Base-by-base conservation (phyloP, 2,888 invertebrate species). In the Chesias legatella region DNA sequence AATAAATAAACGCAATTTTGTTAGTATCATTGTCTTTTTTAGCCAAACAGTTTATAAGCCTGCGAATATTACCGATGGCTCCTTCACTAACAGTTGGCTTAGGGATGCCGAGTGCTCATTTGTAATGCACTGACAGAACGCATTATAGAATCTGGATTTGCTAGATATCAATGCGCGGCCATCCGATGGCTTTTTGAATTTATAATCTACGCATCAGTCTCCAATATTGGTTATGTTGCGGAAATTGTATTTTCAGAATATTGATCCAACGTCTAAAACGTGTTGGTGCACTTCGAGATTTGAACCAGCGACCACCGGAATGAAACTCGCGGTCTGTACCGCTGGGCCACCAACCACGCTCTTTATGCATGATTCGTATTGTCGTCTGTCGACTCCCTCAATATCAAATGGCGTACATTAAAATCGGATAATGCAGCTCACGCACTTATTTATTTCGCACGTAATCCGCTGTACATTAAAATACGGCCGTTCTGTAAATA, bases 401-500 rank as follows among this genome's bases (percentile, higher is more conserved):
- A 9, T 13, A 70, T 75, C 73, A 78, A 78, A 78, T 69, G 67
- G 67, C 70, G 56, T 60, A 69, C 74, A 76, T 79, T 79, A 76
- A 78, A 76, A 73, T 71, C 66, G 70, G 71, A 78, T 74, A 75
- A 73, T 67, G 62, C 60, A 61, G 69, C 65, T 73, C 70, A 72
- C 65, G 62, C 29, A 26, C 30, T 30, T 30, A 26, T 25, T 21
- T 33, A 27, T 30, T 78, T 78, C 62, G 67, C 76, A 68, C 73
- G 72, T 82, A 81, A 81, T 80, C 79, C 74, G 67, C 64, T 63
- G 60, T 67, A 71, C 73, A 73, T 76, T 78, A 78, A 84, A 81
- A 81, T 83, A 82, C 73, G 77, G 60, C 67, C 65, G 67, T 73
- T 77, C 76, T 71, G 81, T 81, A 79, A 82, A 84, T 77, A 84